Evolutionary conservation across 2,888 invertebrate genomes (phyloP).

Genomic region (Cephus sareptanus): DNA sequence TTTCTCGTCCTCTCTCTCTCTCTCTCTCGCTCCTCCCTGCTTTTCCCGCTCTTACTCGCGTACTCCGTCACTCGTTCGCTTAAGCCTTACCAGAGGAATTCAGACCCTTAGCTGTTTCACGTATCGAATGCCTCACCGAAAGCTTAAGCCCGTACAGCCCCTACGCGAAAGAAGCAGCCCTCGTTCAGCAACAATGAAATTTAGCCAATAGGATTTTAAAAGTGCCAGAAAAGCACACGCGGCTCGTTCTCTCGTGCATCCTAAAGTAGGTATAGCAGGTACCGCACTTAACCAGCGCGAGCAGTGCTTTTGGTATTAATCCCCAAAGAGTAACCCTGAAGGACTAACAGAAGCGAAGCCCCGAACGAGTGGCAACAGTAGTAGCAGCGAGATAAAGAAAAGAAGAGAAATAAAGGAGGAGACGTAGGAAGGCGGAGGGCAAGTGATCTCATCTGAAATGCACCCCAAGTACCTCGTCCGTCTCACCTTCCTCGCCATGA

Average conservation of each 20-base stretch:
- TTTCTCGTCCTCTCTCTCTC: neutral
- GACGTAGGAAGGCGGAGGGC: neutral
- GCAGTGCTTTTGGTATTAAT: constrained; percentile 7
- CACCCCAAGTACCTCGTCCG: constrained; percentile 37
- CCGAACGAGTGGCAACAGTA: neutral
- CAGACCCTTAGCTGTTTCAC: neutral
- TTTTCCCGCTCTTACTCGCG: neutral
- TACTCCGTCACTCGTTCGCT: neutral
- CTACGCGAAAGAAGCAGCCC: neutral
- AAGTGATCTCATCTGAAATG: constrained; percentile 36
- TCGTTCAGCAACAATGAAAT: neutral
- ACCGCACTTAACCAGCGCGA: neutral
- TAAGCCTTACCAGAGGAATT: neutral
- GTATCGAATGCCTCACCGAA: neutral
- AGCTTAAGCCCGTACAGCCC: neutral
- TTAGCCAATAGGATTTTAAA: neutral
- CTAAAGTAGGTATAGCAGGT: neutral
- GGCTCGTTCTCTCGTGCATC: neutral
- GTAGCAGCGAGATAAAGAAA: neutral
- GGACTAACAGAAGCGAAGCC: neutral
- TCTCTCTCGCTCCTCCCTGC: neutral
- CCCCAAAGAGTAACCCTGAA: constrained; percentile 11
- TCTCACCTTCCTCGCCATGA: constrained; percentile 25
- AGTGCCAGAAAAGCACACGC: neutral
- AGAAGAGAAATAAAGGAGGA: neutral